Base-by-base conservation (phyloP, 2,888 invertebrate species). In the Melinaea menophilus region DNA sequence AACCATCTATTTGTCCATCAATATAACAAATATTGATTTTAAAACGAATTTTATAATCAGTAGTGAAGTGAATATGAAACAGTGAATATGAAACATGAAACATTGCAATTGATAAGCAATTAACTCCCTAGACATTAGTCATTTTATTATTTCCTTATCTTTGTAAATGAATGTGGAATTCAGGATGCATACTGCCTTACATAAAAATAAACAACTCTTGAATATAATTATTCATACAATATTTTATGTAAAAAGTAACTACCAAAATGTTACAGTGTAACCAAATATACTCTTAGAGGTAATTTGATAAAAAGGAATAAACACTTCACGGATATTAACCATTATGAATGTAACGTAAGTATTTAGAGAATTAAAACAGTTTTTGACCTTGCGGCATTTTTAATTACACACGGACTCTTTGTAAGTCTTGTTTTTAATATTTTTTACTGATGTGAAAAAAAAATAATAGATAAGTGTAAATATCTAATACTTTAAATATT, bases 361-460 rank as follows among this genome's bases (percentile, higher is more conserved):
- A 51, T 31, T 31, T 51, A 7, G 5, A 31, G 22, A 51, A 51
- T 51, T 51, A 51, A 51, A 51, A 51, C 51, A 51, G 5, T 31
- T 48, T 51, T 51, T 51, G 31, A 31, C 31, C 51, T 51, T 51
- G 31, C 51, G 51, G 31, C 31, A 51, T 51, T 9, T 51, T 51
- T 31, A 51, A 51, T 51, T 9, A 31, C 41, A 41, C 2, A 9
- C 41, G 9, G 41, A 9, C 9, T 41, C 5, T 37, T 4, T 37
- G 37, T 37, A 37, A 5, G 37, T 37, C 7, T 37, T 4, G 37
- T 37, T 37, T 37, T 37, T 37, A 37, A 7, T 37, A 7, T 37
- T 37, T 37, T 5, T 7, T 5, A 5, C 4, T 5, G 7, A 37
- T 37, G 4, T 37, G 2, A 37, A 37, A 37, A 41, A n/a, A 41